These are phyloP conservation scores for Monochamus saltuarius DNA, from an alignment of 1,140 invertebrate genomes.

Conservation along the genomic window DNA sequence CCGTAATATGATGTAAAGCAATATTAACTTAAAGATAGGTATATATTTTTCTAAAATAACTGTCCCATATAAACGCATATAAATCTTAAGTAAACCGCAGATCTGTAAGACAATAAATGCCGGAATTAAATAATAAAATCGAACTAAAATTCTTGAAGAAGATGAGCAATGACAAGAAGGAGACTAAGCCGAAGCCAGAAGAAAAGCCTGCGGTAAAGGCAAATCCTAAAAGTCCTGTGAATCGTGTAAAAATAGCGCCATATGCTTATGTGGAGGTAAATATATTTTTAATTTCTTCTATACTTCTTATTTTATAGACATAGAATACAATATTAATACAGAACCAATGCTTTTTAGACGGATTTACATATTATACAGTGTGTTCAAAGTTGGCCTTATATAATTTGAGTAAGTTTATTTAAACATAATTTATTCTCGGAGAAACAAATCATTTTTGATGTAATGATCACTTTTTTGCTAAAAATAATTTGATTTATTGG, in stretches of 20 bases:
- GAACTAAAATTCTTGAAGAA: constrained; percentile 29
- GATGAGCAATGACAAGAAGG: not conserved
- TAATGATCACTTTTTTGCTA: no score
- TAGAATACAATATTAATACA: no score
- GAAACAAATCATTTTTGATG: no score
- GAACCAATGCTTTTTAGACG: no score
- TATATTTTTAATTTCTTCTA: no score
- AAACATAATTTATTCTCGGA: no score
- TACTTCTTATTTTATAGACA: no score
- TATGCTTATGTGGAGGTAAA: constrained; percentile 48
- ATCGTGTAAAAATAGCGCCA: constrained; percentile 41
- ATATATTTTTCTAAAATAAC: constrained; percentile 1
- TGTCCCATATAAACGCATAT: not conserved
- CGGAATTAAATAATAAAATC: constrained; percentile 31
- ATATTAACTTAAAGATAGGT: not conserved
- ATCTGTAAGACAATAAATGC: constrained; percentile 19
- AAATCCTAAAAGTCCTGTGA: constrained; percentile 31
- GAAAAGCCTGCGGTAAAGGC: constrained; percentile 4
- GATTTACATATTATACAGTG: no score
- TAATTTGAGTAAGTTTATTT: no score
- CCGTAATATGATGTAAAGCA: constrained; percentile 1
- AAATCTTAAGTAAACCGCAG: not conserved
- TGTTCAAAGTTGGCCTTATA: no score
- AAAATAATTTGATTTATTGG: no score
- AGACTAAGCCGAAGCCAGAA: not conserved